These are phyloP conservation scores for Sterna hirundo DNA, from an alignment of 2,113 vertebrate species.

Conservation along the genomic window DNA sequence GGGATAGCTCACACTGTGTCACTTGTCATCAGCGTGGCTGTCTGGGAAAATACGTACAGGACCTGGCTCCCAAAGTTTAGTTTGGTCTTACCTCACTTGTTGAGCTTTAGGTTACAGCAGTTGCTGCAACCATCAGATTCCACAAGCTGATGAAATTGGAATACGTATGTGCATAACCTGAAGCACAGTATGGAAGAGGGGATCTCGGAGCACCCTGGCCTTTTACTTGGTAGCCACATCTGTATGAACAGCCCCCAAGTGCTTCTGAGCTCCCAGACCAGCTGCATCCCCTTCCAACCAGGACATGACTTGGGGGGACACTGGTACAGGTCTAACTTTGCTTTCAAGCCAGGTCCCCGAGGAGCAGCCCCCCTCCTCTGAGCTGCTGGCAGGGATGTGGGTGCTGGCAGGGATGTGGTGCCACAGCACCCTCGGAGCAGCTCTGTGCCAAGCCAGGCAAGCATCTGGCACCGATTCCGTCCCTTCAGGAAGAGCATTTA, in stretches of 20 bases:
- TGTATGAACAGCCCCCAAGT: not conserved
- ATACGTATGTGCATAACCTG: rapidly evolving
- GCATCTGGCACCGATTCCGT: not conserved
- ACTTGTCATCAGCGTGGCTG: not conserved
- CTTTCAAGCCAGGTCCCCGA: no score
- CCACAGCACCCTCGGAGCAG: not conserved
- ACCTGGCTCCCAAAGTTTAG: not conserved
- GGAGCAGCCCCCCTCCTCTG: not conserved
- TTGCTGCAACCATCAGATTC: rapidly evolving
- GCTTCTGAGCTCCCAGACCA: not conserved
- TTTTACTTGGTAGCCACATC: not conserved
- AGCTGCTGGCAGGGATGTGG: not conserved
- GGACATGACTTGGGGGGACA: not conserved
- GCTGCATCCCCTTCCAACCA: not conserved
- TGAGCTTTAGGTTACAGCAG: not conserved
- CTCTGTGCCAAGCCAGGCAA: not conserved
- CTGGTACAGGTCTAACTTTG: not conserved
- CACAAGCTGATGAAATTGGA: not conserved
- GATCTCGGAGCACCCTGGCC: not conserved
- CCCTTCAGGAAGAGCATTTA: not conserved
- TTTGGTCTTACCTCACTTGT: not conserved
- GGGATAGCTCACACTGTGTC: not conserved
- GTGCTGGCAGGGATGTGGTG: not conserved
- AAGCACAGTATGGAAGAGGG: no score
- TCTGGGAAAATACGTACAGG: not conserved